A percentile compares a stretch with the other conserved stretches of the same genome.
These are phyloP conservation scores for Drosophila trichaetosa DNA, from an alignment of 2,888 invertebrate genomes.

Conservation along the genomic window DNA sequence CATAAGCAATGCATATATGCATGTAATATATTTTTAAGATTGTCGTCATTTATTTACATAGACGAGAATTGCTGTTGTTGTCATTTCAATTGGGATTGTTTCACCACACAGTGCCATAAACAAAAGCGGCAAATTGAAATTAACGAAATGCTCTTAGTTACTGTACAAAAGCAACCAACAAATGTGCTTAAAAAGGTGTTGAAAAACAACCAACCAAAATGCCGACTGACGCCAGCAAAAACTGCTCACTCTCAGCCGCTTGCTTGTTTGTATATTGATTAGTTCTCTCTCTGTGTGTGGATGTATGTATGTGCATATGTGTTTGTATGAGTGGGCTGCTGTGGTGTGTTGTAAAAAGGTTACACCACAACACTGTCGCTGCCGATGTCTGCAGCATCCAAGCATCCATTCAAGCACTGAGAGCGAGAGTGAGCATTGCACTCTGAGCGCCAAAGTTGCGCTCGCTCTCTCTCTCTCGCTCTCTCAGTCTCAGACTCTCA, in stretches of 20 bases:
- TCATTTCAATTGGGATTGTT: slow-evolving; percentile 6
- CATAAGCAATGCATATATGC: neutral
- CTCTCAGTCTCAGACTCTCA: neutral
- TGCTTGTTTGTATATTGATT: slow-evolving; percentile 68
- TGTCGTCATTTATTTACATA: neutral
- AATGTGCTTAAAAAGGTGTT: slow-evolving; percentile 58
- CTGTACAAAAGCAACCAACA: slow-evolving; percentile 11
- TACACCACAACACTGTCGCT: slow-evolving; percentile 58
- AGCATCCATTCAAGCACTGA: slow-evolving; percentile 5
- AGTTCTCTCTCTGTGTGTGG: slow-evolving; percentile 30
- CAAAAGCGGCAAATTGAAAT: slow-evolving; percentile 26
- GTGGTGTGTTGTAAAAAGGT: slow-evolving; percentile 68
- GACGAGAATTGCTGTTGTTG: neutral
- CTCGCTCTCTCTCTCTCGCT: neutral
- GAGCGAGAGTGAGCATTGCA: slow-evolving; percentile 3
- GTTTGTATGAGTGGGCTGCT: slow-evolving; percentile 27
- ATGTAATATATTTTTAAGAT: slow-evolving; percentile 1
- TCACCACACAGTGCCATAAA: neutral
- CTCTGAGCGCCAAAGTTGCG: neutral
- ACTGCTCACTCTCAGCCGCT: slow-evolving; percentile 19
- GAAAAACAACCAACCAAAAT: slow-evolving; percentile 76
- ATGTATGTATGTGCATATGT: slow-evolving; percentile 16
- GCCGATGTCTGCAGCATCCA: slow-evolving; percentile 13
- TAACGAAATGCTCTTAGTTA: slow-evolving; percentile 36
- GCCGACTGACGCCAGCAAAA: slow-evolving; percentile 59